Evolutionary conservation across 2,888 invertebrate species (phyloP).

Genomic region (Shargacucullia verbasci): DNA sequence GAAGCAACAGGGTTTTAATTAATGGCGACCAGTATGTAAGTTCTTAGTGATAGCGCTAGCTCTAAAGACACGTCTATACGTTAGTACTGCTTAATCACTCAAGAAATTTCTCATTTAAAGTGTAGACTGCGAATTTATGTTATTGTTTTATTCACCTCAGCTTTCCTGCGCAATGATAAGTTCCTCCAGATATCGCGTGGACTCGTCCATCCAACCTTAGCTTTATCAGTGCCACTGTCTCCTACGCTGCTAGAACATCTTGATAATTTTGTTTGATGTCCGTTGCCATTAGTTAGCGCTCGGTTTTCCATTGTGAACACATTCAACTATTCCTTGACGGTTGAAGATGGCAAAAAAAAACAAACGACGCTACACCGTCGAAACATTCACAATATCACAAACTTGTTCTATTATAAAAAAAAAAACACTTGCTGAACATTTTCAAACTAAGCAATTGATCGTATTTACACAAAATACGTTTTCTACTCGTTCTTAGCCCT

Average conservation of each 20-base stretch:
- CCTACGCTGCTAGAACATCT: conserved; percentile 84
- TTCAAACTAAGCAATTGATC: conserved; percentile 31
- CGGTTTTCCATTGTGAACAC: conserved; percentile 81
- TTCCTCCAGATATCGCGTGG: conserved; percentile 87
- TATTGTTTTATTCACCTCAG: conserved; percentile 74
- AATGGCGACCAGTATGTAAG: conserved; percentile 48
- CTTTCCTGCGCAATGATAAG: conserved; percentile 83
- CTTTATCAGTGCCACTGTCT: conserved; percentile 79
- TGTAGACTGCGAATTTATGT: conserved; percentile 18
- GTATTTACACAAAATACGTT: conserved; percentile 40
- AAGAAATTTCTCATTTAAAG: conserved; percentile 21
- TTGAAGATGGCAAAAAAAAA: conserved; percentile 41
- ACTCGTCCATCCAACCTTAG: conserved; percentile 85
- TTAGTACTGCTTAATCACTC: conserved; percentile 19
- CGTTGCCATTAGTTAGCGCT: conserved; percentile 71
- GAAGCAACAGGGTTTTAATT: conserved; percentile 51
- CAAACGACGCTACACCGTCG: conserved; percentile 52
- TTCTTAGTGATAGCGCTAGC: conserved; percentile 40
- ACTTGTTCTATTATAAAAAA: conserved; percentile 62
- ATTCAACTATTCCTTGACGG: conserved; percentile 56
- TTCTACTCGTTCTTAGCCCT: conserved; percentile 31
- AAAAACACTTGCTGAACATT: conserved; percentile 62
- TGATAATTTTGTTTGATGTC: conserved; percentile 75
- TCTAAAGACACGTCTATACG: conserved; percentile 16
- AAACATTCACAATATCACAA: conserved; percentile 49